A percentile compares a stretch with the other conserved stretches of the same genome.
phyloP scores from a whole-genome alignment of 2,113 vertebrate genomes.

The Centropus bengalensis region DNA sequence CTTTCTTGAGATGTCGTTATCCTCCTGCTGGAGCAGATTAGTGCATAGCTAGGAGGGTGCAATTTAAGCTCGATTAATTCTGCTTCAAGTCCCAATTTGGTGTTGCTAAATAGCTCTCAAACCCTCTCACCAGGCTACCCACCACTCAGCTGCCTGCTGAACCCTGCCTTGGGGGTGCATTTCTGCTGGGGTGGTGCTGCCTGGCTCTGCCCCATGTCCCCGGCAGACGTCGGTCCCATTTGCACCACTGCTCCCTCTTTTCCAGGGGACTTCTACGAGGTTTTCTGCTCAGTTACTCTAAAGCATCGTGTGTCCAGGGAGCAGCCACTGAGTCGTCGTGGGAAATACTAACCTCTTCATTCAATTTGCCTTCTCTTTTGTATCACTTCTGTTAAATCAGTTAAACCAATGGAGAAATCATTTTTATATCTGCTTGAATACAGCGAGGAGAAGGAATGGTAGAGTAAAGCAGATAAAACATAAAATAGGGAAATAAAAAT shows the following conservation, averaged over 20 bases:
- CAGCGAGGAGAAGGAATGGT: neutral
- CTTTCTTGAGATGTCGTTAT: constrained; percentile 73
- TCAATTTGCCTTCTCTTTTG: neutral
- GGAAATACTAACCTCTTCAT: neutral
- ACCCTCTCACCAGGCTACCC: constrained; percentile 17
- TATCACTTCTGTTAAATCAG: neutral
- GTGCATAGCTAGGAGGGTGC: constrained; percentile 71
- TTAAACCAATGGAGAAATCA: neutral
- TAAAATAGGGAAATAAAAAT: neutral
- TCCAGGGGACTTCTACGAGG: neutral
- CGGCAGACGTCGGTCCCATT: neutral
- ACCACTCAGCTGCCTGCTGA: neutral
- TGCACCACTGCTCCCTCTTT: neutral
- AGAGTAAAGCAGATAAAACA: neutral
- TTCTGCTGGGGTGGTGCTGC: neutral
- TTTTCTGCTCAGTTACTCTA: neutral
- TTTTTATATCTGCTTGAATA: constrained; percentile 27
- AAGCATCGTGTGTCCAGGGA: neutral
- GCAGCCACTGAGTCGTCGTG: neutral
- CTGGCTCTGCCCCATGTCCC: neutral
- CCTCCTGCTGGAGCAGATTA: constrained; percentile 76
- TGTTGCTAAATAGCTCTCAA: constrained; percentile 64
- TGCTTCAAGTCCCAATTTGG: constrained; percentile 72
- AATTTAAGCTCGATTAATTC: constrained; percentile 82
- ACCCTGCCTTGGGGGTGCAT: neutral